Base-by-base conservation (phyloP, 2,888 invertebrate genomes). In the Amphipyra tragopoginis region DNA sequence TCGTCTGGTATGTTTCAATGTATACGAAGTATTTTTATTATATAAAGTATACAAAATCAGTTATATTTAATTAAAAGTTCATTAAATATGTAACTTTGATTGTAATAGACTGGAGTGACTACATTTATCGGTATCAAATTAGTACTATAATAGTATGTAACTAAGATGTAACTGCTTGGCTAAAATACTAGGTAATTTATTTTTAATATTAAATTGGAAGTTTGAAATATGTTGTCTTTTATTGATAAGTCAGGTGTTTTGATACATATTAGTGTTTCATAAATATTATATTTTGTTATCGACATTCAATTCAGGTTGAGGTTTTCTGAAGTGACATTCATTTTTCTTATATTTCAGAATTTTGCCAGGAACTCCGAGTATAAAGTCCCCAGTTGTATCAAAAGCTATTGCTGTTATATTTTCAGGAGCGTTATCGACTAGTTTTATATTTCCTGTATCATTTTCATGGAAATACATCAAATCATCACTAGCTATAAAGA, bases 371-470 rank as follows among this genome's bases (percentile, higher is more conserved):
- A 85, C 75, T 5, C 93, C 93, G 6, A 93, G 78, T 33, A 89
- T 78, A 56, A 93, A 89, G 63, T 89, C 83, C 1, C 90, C 93
- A 38, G 69, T 61, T 14, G 77, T 62, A 66, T 93, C 90, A 75
- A 93, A 93, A 10, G 93, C 90, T 73, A 93, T 84, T 11, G 93
- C 87, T 33, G 92, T 90, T 15, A 89, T 82, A 61, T 86, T 88
- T 11, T 81, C 85, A 13, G 91, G 89, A 13, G 86, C 69, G 74
- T 90, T 86, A 14, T 85, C 69, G 0, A 91, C 83, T n/a, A 78
- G 48, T 74, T 88, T 88, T n/a, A 90, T 47, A 36, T 82, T 81
- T 3, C 83, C 86, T 11, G 85, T 85, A 48, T 90, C 87, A 62
- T 92, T 90, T 77, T 90, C 86, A 55, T 90, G 86, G n/a, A 90